Evolutionary conservation across 2,113 vertebrate species (phyloP), one percentile per base, ranked within the genome.

Genomic region (Pseudorasbora parva): DNA sequence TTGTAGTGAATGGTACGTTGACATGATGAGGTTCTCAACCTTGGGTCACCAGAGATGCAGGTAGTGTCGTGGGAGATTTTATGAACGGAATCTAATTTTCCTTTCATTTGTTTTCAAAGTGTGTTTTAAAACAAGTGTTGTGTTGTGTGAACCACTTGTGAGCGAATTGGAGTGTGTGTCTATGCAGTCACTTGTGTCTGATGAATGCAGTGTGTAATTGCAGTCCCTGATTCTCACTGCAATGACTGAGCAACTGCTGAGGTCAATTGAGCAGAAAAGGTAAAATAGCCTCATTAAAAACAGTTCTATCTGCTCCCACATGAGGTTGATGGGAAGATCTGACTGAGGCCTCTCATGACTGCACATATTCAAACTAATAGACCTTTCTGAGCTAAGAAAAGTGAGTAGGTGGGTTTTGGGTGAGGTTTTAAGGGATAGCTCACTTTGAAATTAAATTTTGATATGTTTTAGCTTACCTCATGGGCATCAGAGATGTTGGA

Each of bases 251-350:
- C 57, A 47, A 68, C 73, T 23, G 15, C 64, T 25, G 21, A 14
- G 66, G 73, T 72, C 77, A 84, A 15, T 8, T 64, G 82, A 33
- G 27, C 59, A 75, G 77, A 41, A 51, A 51, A 86, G 30, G 19
- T 45, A 10, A 86, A 76, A 81, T 27, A 81, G 68, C 69, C 19
- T 21, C 43, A 78, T 56, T 47, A 74, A 78, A 41, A 77, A 62
- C 49, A 23, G 5, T 60, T 51, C 49, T n/a, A 54, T 15, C n/a
- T 33, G 21, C 49, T 27, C 37, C 78, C 56, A 21, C 21, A 2
- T 37, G 43, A 51, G 8, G 27, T 37, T 25, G 19, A 15, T 60
- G 49, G 12, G 19, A 51, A n/a, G 33, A 30, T 41, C 45, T 73
- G 37, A 69, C 66, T 69, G 33, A 69, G 37, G 66, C 33, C 33